Percentiles rank a stretch among this genome's conserved stretches.
Conservation (phyloP, 2,113 vertebrate genomes). For the Xiphophorus maculatus region DNA sequence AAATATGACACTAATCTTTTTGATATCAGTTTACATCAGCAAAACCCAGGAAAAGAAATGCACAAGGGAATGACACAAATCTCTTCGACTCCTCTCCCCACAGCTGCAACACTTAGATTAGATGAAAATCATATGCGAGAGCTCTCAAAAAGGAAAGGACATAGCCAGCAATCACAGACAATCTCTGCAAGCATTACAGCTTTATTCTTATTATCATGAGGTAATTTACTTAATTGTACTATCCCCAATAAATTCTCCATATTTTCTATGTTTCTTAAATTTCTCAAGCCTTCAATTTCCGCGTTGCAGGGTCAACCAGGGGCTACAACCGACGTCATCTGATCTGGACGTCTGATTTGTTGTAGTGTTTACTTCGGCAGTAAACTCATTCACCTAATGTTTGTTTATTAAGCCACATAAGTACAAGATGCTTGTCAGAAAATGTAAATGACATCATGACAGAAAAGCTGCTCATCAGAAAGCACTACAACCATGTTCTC, state of each 20-base stretch:
- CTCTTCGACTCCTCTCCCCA: slow-evolving; percentile 34
- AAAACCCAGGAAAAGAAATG: slow-evolving; percentile 21
- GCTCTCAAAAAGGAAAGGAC: slow-evolving; percentile 5
- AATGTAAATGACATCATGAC: slow-evolving; percentile 71
- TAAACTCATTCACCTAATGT: slow-evolving; percentile 60
- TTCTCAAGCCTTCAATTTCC: slow-evolving; percentile 32
- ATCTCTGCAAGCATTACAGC: not conserved
- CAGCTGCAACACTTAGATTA: slow-evolving; percentile 43
- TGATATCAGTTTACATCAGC: slow-evolving; percentile 46
- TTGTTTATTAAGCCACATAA: slow-evolving; percentile 54
- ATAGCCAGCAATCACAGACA: slow-evolving; percentile 1
- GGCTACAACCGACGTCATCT: slow-evolving; percentile 65
- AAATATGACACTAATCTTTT: slow-evolving; percentile 26
- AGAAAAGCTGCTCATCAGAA: slow-evolving; percentile 45
- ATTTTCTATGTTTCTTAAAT: slow-evolving; percentile 36
- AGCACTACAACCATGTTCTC: not conserved
- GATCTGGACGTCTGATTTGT: slow-evolving; percentile 54
- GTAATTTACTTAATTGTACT: slow-evolving; percentile 39
- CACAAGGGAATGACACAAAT: slow-evolving; percentile 22
- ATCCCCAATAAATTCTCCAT: slow-evolving; percentile 30
- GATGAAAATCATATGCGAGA: slow-evolving; percentile 7
- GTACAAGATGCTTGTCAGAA: slow-evolving; percentile 69
- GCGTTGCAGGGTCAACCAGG: slow-evolving; percentile 31
- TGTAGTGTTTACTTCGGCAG: slow-evolving; percentile 51
- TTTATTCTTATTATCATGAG: slow-evolving; percentile 17